Evolutionary conservation across 2,797 vertebrate species (phyloP).

Genomic region (Odontamblyopus lacepedii): DNA sequence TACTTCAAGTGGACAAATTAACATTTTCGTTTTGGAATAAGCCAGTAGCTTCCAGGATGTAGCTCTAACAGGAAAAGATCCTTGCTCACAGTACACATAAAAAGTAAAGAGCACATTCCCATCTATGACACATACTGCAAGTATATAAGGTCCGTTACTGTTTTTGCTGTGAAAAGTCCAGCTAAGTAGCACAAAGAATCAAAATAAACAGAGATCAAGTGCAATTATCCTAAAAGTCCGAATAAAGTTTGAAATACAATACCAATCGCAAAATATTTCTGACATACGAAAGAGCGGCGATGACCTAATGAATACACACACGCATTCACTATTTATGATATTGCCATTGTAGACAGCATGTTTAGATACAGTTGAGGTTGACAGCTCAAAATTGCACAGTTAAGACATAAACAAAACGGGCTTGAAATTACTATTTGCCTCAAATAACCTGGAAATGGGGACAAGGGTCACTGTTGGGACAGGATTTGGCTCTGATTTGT

Average conservation of each 20-base stretch:
- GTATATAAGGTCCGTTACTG: neutral
- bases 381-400: neutral
- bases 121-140: neutral
- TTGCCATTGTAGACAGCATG: neutral
- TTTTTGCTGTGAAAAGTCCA: neutral
- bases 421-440: neutral
- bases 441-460: constrained; percentile 3
- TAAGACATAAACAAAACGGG: neutral
- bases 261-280: neutral
- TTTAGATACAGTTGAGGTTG: neutral
- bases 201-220: neutral
- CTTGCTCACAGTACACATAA: neutral
- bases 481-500: neutral
- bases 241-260: neutral
- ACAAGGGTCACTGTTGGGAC: neutral
- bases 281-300: neutral
- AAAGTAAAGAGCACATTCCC: neutral
- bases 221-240: neutral
- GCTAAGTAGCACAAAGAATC: neutral
- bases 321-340: neutral
- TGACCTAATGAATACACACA: neutral
- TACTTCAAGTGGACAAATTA: neutral
- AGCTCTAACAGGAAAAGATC: constrained; percentile 1
- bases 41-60: constrained; percentile 4
- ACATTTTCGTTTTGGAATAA: neutral